Conservation (phyloP, 2,113 vertebrate genomes). For the Onychorhynchus coronatus region DNA sequence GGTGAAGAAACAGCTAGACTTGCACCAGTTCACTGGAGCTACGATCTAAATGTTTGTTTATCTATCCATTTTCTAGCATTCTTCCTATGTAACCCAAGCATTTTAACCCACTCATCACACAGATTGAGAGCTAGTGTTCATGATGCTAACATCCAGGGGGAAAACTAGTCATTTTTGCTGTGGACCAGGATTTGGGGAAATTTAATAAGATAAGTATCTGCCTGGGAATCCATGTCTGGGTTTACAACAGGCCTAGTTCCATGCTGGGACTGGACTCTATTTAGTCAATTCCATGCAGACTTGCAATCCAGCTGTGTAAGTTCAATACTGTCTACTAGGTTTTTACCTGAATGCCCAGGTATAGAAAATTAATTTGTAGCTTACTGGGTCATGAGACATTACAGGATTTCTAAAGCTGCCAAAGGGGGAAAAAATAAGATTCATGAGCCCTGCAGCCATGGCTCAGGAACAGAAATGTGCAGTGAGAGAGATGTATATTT, state of each 20-base stretch:
- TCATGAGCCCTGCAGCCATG: not conserved
- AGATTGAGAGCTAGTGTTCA: not conserved
- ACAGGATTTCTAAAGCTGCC: slow-evolving; percentile 1
- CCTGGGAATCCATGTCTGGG: not conserved
- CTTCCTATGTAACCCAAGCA: accelerated
- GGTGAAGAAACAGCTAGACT: not conserved
- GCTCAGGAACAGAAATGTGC: not conserved
- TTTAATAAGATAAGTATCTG: not conserved
- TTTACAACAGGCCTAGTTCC: not conserved
- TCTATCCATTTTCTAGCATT: not conserved
- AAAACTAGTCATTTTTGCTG: not conserved
- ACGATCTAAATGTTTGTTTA: not conserved
- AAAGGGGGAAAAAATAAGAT: not conserved
- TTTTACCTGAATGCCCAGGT: slow-evolving; percentile 6
- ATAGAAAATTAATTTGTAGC: slow-evolving; percentile 17
- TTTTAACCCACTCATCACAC: not conserved
- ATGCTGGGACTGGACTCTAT: not conserved
- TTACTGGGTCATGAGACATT: not conserved
- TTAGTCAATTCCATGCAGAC: not conserved
- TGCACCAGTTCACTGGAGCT: not conserved
- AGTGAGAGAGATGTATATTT: not conserved
- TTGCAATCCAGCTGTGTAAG: not conserved
- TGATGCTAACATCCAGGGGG: not conserved
- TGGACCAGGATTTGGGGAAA: not conserved
- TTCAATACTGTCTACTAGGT: slow-evolving; percentile 29